Evolutionary conservation across 2,113 vertebrate species (phyloP), one percentile per base, ranked within the genome.

Genomic region (Merops nubicus): DNA sequence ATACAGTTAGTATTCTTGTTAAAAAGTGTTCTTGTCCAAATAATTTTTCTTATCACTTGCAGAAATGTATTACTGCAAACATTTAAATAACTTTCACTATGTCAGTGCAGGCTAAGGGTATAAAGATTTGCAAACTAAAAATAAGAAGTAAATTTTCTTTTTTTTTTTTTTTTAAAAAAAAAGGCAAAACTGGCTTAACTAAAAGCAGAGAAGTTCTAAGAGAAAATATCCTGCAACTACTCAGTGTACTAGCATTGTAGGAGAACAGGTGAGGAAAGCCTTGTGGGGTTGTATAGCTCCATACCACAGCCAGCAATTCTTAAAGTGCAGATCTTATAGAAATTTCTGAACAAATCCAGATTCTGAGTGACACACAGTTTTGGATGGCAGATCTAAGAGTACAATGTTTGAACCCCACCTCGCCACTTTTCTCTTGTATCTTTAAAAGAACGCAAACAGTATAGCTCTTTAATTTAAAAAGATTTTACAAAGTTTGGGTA

Each of bases 371-470:
- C 13, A 62, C 4, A 5, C 2, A 22, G 38, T 63, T 87, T 54
- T 65, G n/a, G 54, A 81, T 43, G 33, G 33, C 29, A 92, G 19
- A 47, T 43, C 14, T 53, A 38, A 73, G 14, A 0, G 0, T 12
- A 22, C 0, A 0, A 12, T 43, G 19, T 23, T 51, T 57, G 54
- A 87, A 81, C 11, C 5, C 17, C 1, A 3, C 2, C 3, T 4
- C 1, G 15, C 3, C 18, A 73, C 4, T 4, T 42, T 45, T 54
- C 20, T 18, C 25, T 14, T 2, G 3, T 20, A 84, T 54, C 34
- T 67, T 62, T 74, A 80, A 62, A 90, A 69, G 9, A 6, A 65
- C 3, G 3, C 11, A 68, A 87, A 45, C 22, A 29, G 8, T 38
- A 60, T 4, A 6, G 36, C 19, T 79, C 59, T 51, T 70, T 65